These are phyloP conservation scores for Danaus plexippus DNA, from an alignment of 1,140 invertebrate species.

Conservation along the genomic window DNA sequence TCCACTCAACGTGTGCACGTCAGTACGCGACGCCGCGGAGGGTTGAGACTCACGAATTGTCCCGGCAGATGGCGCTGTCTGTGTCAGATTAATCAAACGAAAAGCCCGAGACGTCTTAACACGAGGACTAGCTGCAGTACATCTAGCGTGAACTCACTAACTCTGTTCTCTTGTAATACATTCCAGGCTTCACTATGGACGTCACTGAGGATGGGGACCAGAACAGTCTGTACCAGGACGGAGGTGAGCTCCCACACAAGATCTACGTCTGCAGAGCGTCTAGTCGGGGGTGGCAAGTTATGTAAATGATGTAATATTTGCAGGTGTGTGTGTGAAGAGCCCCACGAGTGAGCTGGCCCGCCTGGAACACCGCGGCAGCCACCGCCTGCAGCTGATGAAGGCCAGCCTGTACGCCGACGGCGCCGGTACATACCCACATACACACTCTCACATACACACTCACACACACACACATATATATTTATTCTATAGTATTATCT, in stretches of 20 bases:
- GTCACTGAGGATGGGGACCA: slow-evolving; percentile 55
- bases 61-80: too few relatives aligned
- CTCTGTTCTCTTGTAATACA: slow-evolving; percentile 11
- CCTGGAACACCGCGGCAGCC: slow-evolving; percentile 48
- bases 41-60: too few relatives aligned
- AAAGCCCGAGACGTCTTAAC: too few relatives aligned
- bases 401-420: slow-evolving; percentile 78
- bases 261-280: too few relatives aligned
- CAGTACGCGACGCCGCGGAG: too few relatives aligned
- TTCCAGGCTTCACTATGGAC: slow-evolving; percentile 61
- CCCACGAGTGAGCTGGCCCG: slow-evolving; percentile 55
- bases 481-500: not conserved
- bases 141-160: too few relatives aligned
- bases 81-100: too few relatives aligned
- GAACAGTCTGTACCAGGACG: slow-evolving; percentile 45
- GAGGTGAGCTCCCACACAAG: slow-evolving; percentile 33
- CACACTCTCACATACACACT: not conserved
- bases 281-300: too few relatives aligned
- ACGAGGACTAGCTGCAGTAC: too few relatives aligned
- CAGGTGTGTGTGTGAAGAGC: slow-evolving; percentile 54
- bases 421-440: slow-evolving; percentile 25
- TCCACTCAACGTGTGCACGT: too few relatives aligned
- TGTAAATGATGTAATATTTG: slow-evolving; percentile 8
- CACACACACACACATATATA: not conserved
- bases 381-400: slow-evolving; percentile 86